These are phyloP conservation scores for Pseudochirops cupreus DNA, from an alignment of 2,797 vertebrate species.

Conservation along the genomic window DNA sequence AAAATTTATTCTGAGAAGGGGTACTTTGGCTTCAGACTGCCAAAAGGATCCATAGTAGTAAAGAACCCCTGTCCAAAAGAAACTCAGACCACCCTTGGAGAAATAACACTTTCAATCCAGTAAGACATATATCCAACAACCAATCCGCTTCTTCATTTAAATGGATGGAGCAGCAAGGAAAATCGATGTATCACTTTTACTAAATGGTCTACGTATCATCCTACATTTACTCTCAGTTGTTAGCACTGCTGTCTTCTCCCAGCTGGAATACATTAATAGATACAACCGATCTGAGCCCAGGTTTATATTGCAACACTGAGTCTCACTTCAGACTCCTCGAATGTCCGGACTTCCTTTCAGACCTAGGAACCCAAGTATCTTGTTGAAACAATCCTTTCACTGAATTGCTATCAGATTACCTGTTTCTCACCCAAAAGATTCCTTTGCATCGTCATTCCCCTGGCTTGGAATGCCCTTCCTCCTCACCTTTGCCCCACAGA, in stretches of 20 bases:
- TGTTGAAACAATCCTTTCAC: slow-evolving; percentile 11
- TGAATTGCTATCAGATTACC: slow-evolving; percentile 40
- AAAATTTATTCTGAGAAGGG: neutral
- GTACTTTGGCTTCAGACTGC: neutral
- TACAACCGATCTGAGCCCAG: neutral
- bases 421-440: neutral
- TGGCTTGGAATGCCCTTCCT: neutral
- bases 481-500: neutral
- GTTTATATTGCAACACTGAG: neutral
- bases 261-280: neutral
- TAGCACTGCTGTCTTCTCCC: neutral
- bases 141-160: slow-evolving; percentile 23
- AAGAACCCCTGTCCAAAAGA: neutral
- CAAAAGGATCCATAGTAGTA: neutral
- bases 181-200: slow-evolving; percentile 5
- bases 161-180: neutral
- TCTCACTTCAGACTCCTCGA: neutral
- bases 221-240: neutral
- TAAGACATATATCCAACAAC: neutral
- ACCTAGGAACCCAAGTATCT: neutral
- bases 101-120: slow-evolving; percentile 50
- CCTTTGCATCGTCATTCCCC: neutral
- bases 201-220: neutral
- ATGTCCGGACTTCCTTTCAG: neutral
- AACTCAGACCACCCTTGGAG: slow-evolving; percentile 26